Evolutionary conservation across 2,113 vertebrate genomes (phyloP), one percentile per base, ranked within the genome.

Genomic region (Podarcis cretensis): DNA sequence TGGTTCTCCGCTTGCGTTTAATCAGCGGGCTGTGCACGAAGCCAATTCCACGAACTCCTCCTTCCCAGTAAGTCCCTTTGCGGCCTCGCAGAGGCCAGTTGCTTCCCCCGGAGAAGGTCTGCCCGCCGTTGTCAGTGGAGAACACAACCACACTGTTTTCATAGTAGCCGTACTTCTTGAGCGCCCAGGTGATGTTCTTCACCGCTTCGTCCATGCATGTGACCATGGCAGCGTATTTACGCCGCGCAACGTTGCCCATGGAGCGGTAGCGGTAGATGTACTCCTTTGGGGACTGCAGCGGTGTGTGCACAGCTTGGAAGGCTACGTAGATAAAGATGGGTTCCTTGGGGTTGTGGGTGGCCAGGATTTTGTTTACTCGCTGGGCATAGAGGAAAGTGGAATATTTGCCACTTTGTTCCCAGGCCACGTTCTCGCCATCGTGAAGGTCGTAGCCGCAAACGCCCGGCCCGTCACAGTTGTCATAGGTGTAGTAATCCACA

Each of bases 41-140:
- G 21, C 99, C 99, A 0, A 99, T 95, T 57, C 98, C 98, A 2
- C 98, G 97, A 54, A 99, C 94, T 0, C 99, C 99, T 0, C 99
- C 99, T 92, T 99, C 99, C 99, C 99, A 99, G 86, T 99, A 99
- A 0, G 98, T 99, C 76, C 99, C 99, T 94, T 99, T 99, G 71
- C 99, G 98, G 30, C 99, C 99, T 68, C 99, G 95, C 5, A 99
- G 97, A 0, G 99, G 99, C 99, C 99, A 99, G 93, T 99, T 99
- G 94, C 97, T 99, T 68, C 99, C 99, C 0, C 99, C 99, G 0
- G 98, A 99, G 88, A 99, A 98, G 1, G 99, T 99, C 93, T 99
- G 99, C 30, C 99, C 99, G 0, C 99, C 99, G 0, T 99, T 99
- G 91, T 99, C 99, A 0, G 98, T 99, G 80, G 99, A 98, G 95